Conservation (phyloP, 2,113 vertebrate species). For the Gasterosteus nipponicus region DNA sequence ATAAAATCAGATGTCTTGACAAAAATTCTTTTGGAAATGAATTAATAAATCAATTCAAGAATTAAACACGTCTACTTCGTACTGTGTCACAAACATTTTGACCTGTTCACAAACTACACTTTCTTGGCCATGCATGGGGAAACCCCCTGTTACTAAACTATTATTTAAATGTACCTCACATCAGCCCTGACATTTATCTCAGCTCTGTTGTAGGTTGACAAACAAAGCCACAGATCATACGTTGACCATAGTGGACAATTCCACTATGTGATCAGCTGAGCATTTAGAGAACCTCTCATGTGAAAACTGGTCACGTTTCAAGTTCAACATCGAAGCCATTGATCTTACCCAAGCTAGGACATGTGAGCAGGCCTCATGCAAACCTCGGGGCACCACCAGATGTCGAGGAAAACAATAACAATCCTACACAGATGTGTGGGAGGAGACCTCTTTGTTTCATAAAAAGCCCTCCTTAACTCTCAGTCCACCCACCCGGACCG, state of each 20-base stretch:
- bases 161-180: neutral
- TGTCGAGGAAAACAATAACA: slow-evolving; percentile 61
- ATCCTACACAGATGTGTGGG: slow-evolving; percentile 56
- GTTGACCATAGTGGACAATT: neutral
- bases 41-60: neutral
- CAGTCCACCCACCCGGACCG: neutral
- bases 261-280: slow-evolving; percentile 21
- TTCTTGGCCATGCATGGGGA: neutral
- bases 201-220: neutral
- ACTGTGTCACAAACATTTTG: neutral
- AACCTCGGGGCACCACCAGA: slow-evolving; percentile 61
- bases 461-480: slow-evolving; percentile 21
- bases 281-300: slow-evolving; percentile 35
- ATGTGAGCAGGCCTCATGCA: slow-evolving; percentile 38
- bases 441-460: slow-evolving; percentile 33
- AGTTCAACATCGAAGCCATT: neutral
- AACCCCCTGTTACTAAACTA: neutral
- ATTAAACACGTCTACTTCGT: neutral
- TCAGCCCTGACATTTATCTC: neutral
- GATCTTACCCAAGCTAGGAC: slow-evolving; percentile 30
- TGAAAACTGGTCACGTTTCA: slow-evolving; percentile 1
- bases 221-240: neutral
- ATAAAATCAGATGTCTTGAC: too few species aligned
- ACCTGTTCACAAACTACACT: neutral
- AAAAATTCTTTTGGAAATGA: neutral